phyloP scores from a whole-genome alignment of 1,140 invertebrate genomes.

The Drosophila seguyi region DNA sequence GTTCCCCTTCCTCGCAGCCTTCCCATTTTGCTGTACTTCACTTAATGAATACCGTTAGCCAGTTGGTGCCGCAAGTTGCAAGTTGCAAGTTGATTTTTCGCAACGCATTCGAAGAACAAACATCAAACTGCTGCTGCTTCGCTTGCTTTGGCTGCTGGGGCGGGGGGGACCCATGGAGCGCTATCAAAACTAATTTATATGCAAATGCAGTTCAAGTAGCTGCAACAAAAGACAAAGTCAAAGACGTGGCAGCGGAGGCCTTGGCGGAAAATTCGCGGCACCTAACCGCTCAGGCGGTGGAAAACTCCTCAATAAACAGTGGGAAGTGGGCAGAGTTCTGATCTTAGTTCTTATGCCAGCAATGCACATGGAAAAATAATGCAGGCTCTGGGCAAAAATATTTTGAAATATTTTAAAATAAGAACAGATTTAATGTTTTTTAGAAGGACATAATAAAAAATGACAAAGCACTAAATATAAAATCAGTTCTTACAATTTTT shows the following conservation, averaged over 20 bases:
- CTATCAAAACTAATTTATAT: conserved; percentile 84
- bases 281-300: conserved; percentile 28
- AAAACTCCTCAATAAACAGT: conserved; percentile 47
- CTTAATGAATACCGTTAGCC: conserved; percentile 80
- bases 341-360: conserved; percentile 31
- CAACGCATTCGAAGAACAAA: conserved; percentile 78
- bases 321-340: conserved; percentile 34
- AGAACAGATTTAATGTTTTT: too few relatives aligned
- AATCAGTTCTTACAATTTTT: background rate
- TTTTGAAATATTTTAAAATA: background rate
- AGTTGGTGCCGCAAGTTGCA: conserved; percentile 26
- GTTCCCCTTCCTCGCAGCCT: background rate
- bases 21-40: conserved; percentile 61
- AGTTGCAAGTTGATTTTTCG: conserved; percentile 52
- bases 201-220: conserved; percentile 83
- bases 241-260: conserved; percentile 41
- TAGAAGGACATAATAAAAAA: background rate
- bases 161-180: conserved; percentile 43
- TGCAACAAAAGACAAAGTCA: conserved; percentile 62
- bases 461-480: too few relatives aligned
- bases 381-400: background rate
- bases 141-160: conserved; percentile 26
- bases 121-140: conserved; percentile 65
- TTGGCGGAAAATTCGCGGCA: conserved; percentile 41
- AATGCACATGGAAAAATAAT: conserved; percentile 21